Evolutionary conservation across 2,888 invertebrate species (phyloP).

Genomic region (Empis stercorea): DNA sequence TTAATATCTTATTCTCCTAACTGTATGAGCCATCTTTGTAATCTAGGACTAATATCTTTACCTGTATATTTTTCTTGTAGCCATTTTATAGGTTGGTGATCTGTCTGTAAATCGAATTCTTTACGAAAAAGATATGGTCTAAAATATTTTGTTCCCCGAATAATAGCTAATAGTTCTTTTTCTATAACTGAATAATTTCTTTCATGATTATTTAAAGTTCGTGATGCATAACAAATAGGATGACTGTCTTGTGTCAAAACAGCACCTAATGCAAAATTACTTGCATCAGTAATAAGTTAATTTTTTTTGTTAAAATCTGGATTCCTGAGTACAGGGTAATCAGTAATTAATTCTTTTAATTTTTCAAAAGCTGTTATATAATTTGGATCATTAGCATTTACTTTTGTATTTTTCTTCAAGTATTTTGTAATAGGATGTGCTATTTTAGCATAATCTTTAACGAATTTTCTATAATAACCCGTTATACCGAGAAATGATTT

Average conservation of each 20-base stretch:
- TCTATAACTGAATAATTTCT: background rate
- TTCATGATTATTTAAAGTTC: constrained; percentile 2
- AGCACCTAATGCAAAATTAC: constrained; percentile 5
- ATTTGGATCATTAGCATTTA: constrained; percentile 1
- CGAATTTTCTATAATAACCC: constrained; percentile 7
- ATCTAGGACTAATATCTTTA: constrained; percentile 12
- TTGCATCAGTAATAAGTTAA: constrained; percentile 3
- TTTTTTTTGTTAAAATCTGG: constrained; percentile 7
- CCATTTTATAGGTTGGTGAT: constrained; percentile 14
- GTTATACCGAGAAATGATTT: constrained; percentile 8
- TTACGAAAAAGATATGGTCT: constrained; percentile 25
- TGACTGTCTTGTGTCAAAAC: background rate
- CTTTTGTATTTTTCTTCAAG: constrained; percentile 4
- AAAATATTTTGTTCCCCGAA: constrained; percentile 16
- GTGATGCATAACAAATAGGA: background rate
- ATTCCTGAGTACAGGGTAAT: background rate
- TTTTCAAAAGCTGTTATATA: constrained; percentile 1
- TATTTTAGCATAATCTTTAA: constrained; percentile 7
- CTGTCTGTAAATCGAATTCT: constrained; percentile 11
- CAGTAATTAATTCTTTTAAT: background rate
- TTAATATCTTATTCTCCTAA: constrained; percentile 11
- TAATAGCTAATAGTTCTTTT: background rate
- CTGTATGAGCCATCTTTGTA: constrained; percentile 12
- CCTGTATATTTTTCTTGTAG: constrained; percentile 9
- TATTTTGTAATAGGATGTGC: constrained; percentile 3